Percentiles rank a stretch among this genome's conserved stretches.
Evolutionary conservation across 2,113 vertebrate genomes (phyloP).

Genomic region (Penelope pileata): DNA sequence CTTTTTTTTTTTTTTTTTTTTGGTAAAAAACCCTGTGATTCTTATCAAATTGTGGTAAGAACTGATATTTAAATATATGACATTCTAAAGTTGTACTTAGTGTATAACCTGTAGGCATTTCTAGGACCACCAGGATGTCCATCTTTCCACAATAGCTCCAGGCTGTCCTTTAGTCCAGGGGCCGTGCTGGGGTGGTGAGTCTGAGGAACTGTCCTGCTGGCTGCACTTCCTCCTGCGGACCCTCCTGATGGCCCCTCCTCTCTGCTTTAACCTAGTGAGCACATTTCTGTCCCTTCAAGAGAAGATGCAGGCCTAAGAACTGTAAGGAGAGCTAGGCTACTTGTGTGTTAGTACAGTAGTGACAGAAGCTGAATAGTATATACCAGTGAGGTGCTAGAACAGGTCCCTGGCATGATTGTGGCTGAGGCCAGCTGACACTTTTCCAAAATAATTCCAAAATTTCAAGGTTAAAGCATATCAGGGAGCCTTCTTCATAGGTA

Average conservation of each 20-base stretch:
- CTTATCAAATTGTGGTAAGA: not conserved
- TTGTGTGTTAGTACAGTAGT: not conserved
- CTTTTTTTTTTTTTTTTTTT: not conserved
- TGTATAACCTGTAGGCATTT: not conserved
- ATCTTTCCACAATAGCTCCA: not conserved
- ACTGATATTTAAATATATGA: not conserved
- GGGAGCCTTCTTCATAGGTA: not conserved
- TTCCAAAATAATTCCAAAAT: not conserved
- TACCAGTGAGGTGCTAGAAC: not conserved
- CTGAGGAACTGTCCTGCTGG: not conserved
- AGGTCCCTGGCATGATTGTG: not conserved
- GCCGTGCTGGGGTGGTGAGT: not conserved
- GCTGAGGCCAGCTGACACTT: not conserved
- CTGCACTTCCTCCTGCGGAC: not conserved
- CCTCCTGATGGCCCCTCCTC: not conserved
- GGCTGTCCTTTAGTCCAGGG: not conserved
- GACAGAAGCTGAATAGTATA: not conserved
- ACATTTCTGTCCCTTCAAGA: not conserved
- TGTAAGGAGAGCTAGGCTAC: not conserved
- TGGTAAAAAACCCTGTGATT: not conserved
- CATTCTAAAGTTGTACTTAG: not conserved
- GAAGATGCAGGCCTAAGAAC: not conserved
- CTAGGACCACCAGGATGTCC: not conserved
- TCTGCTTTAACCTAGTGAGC: not conserved
- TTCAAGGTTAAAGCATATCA: not conserved